Base-by-base conservation (phyloP, 2,113 vertebrate genomes). In the Todiramphus chloris region DNA sequence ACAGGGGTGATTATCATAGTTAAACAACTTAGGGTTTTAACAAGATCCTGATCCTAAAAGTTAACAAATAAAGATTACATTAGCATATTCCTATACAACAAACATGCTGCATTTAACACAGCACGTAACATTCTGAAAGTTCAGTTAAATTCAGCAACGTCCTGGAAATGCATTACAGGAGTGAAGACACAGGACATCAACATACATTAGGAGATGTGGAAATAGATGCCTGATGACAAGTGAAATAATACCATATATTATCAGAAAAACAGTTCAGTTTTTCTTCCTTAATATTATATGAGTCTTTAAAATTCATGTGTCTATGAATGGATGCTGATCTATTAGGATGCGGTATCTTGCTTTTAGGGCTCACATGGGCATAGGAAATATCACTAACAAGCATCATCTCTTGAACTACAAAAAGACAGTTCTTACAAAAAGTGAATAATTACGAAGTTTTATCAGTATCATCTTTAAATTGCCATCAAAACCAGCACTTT, bases 1-100 rank as follows among this genome's bases (percentile, higher is more conserved):
- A 99, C 98, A 5, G 99, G 99, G 28, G 98, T 98, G 96, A 99
- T 99, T 96, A 99, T 98, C 88, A 99, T 98, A 50, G 98, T 98
- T 97, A 99, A 98, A 93, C 98, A 99, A 97, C 98, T 96, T 53
- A 99, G 97, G 76, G 98, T 98, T 97, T 98, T 98, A 88, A 98
- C 98, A 97, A 99, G 98, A 73, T 99, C 99, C 97, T 98, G 98
- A 96, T 97, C 98, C 99, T 99, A 89, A 56, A 94, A 97, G 88
- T 68, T 92, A 93, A 92, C 33, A 89, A 88, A 59, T 8, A 92
- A 58, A 23, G 43, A 63, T 72, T 37, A 70, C 13, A 31, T 93
- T 27, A 90, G 60, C 30, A 35, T 27, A 60, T 16, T 46, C 19
- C 33, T 46, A 16, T 5, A 33, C 13, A 53, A 53, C 2, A 1